Evolutionary conservation across 1,140 invertebrate genomes (phyloP).

Genomic region (Leucophenga varia): DNA sequence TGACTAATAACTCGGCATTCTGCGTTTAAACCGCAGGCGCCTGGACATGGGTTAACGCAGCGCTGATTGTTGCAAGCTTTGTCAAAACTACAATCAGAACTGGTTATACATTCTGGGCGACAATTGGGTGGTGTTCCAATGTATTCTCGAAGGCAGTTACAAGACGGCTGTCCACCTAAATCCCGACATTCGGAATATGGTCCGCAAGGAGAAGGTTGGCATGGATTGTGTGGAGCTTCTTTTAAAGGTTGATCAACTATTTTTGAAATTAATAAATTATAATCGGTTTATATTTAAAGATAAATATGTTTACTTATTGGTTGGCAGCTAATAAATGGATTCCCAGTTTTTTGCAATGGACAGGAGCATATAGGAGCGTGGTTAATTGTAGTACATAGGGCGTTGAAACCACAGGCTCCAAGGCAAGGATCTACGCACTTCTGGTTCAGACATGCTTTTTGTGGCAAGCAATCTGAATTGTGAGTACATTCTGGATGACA

Average conservation of each 20-base stretch:
- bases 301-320: slow-evolving; percentile 25
- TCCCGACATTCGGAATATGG: slow-evolving; percentile 71
- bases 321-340: slow-evolving; percentile 76
- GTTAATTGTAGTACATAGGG: slow-evolving; percentile 77
- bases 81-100: slow-evolving; percentile 72
- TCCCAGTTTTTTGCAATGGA: slow-evolving; percentile 73
- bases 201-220: slow-evolving; percentile 75
- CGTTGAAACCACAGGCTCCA: slow-evolving; percentile 73
- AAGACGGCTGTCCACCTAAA: slow-evolving; percentile 65
- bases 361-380: slow-evolving; percentile 82
- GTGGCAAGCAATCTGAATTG: slow-evolving; percentile 78
- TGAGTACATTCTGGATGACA: slow-evolving; percentile 80
- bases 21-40: slow-evolving; percentile 59
- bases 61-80: slow-evolving; percentile 59
- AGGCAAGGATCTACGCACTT: slow-evolving; percentile 72
- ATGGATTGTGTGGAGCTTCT: slow-evolving; percentile 60
- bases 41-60: slow-evolving; percentile 78
- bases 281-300: slow-evolving; percentile 3
- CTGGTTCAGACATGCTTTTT: slow-evolving; percentile 75
- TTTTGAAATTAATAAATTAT: slow-evolving; percentile 27
- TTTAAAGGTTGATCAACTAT: slow-evolving; percentile 21
- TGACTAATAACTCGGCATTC: slow-evolving; percentile 46
- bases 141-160: slow-evolving; percentile 70
- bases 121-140: slow-evolving; percentile 76
- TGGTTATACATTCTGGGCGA: slow-evolving; percentile 77